Conservation (phyloP, 1,140 invertebrate species). For the Zaprionus capensis region DNA sequence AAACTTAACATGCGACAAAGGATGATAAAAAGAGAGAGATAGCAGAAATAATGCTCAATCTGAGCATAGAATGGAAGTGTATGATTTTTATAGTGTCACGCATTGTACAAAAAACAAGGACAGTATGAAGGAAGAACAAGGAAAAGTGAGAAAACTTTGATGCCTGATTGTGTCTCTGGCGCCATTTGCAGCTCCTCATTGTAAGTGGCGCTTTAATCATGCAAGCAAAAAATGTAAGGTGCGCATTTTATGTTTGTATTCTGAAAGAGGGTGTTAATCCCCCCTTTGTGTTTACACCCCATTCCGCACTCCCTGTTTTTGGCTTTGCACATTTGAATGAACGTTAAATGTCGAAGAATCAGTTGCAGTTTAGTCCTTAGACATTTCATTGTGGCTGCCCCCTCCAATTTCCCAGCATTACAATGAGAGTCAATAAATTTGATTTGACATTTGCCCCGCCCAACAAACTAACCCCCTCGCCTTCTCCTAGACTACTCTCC, state of each 20-base stretch:
- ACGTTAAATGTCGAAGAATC: constrained; percentile 43
- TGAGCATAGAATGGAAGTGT: constrained; percentile 64
- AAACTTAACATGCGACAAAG: constrained; percentile 69
- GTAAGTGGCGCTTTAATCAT: constrained; percentile 72
- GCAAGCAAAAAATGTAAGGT: constrained; percentile 59
- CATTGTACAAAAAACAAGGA: constrained; percentile 58
- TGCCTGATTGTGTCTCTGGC: constrained; percentile 59
- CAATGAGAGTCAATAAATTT: constrained; percentile 83
- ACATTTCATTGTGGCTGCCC: constrained; percentile 41
- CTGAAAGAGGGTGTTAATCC: neutral
- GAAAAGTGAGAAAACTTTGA: constrained; percentile 28
- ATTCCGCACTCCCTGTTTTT: constrained; percentile 43
- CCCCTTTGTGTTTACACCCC: neutral
- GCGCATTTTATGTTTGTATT: constrained; percentile 32
- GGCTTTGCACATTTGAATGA: constrained; percentile 82
- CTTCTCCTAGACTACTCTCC: neutral
- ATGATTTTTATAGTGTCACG: constrained; percentile 77
- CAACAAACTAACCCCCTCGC: constrained; percentile 22
- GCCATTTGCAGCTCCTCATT: constrained; percentile 21
- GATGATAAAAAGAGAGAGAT: constrained; percentile 21
- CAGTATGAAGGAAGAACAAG: neutral
- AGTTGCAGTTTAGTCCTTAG: constrained; percentile 32
- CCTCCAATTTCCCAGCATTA: constrained; percentile 44
- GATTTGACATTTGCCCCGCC: constrained; percentile 75
- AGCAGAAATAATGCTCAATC: constrained; percentile 20